These are phyloP conservation scores for Matsumurasca onukii DNA, from an alignment of 1,140 invertebrate genomes.

Conservation along the genomic window DNA sequence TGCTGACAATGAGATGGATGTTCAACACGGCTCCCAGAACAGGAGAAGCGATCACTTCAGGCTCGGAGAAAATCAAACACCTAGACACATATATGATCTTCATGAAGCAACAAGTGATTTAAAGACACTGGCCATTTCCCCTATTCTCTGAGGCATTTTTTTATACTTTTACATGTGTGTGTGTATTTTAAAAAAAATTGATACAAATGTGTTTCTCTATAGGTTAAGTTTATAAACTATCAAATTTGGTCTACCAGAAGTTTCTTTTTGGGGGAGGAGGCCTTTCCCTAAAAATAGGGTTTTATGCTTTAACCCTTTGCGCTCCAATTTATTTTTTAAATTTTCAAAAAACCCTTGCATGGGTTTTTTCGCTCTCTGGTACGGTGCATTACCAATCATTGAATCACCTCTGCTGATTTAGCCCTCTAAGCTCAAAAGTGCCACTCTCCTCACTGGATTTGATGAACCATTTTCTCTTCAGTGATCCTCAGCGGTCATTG, in stretches of 20 bases:
- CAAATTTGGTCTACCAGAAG: neutral
- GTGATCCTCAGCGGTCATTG: no score
- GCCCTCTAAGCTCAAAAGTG: no score
- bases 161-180: neutral
- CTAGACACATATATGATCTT: slow-evolving; percentile 45
- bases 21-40: slow-evolving; percentile 48
- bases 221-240: neutral
- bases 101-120: slow-evolving; percentile 20
- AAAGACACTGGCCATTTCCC: no score
- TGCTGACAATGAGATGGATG: slow-evolving; percentile 48
- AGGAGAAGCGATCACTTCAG: slow-evolving; percentile 49
- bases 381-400: no score
- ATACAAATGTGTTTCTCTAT: neutral
- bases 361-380: no score
- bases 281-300: no score
- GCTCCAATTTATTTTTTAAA: no score
- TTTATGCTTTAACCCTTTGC: no score
- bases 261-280: neutral
- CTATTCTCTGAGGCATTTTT: neutral
- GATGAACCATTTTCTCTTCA: no score
- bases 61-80: slow-evolving; percentile 52
- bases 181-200: neutral
- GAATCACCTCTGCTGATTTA: no score
- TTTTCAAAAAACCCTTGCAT: no score
- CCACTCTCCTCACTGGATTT: no score